Conservation (phyloP, 2,888 invertebrate genomes). For the Trypoxylon attenuatum region DNA sequence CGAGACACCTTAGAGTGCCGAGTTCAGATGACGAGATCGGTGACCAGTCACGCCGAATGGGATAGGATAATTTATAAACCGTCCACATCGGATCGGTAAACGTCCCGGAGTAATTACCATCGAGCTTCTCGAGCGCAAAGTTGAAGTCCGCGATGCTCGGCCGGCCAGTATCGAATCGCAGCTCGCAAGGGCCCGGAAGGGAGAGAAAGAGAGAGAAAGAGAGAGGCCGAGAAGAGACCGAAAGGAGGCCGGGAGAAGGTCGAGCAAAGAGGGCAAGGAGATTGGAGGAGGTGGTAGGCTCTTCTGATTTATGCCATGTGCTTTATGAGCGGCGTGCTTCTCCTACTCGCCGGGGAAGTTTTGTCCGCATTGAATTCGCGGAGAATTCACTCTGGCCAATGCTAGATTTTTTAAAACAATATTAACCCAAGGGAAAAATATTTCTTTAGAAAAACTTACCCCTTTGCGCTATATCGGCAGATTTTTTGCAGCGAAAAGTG, state of each 20-base stretch:
- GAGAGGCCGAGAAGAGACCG: conserved; percentile 2
- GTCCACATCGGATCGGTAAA: conserved; percentile 59
- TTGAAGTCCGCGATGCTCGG: conserved; percentile 50
- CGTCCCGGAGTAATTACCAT: conserved; percentile 61
- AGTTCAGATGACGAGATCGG: conserved; percentile 20
- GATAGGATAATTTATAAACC: conserved; percentile 61
- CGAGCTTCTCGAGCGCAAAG: conserved; percentile 56
- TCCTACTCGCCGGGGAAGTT: conserved; percentile 48
- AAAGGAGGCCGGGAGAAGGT: conserved; percentile 12
- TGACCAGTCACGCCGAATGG: conserved; percentile 16
- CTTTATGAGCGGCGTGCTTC: conserved; percentile 63
- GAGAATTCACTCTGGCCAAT: conserved; percentile 2
- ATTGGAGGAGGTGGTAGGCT: conserved; percentile 42
- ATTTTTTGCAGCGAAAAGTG: not conserved
- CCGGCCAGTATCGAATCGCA: conserved; percentile 40
- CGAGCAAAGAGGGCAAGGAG: conserved; percentile 28
- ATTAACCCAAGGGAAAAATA: not conserved
- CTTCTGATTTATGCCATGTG: conserved; percentile 64
- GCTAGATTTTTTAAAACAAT: no score
- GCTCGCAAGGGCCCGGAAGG: conserved; percentile 18
- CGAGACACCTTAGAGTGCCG: no score
- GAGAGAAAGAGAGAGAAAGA: conserved; percentile 2
- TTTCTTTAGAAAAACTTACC: no score
- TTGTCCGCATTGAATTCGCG: conserved; percentile 50
- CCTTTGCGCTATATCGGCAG: not conserved